Conservation (phyloP, 64 coral and sea anemone species). For the Cladopsammia gracilis region DNA sequence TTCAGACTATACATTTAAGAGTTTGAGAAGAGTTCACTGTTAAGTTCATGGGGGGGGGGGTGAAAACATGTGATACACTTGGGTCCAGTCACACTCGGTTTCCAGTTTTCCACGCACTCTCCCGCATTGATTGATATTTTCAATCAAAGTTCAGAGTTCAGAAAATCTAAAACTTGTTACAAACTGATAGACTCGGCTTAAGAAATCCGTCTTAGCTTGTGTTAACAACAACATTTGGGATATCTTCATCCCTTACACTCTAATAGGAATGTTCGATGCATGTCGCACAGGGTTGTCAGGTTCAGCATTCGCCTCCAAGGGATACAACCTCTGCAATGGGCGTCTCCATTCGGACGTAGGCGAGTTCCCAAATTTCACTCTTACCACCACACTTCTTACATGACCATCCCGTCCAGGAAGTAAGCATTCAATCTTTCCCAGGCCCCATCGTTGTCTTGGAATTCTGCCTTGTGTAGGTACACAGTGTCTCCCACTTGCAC, state of each 20-base stretch:
- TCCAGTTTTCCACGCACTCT: background rate
- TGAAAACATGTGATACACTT: background rate
- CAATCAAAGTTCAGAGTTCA: conserved; percentile 18
- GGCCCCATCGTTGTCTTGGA: background rate
- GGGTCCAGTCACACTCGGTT: background rate
- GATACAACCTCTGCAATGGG: conserved; percentile 23
- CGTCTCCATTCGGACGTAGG: conserved; percentile 4
- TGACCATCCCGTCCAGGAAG: conserved; percentile 10
- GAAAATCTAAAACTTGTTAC: background rate
- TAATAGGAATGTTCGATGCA: too few relatives aligned
- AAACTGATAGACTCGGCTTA: background rate
- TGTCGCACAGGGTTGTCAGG: too few relatives aligned
- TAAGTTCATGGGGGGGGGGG: background rate
- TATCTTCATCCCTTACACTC: background rate
- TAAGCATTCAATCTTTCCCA: conserved; percentile 3
- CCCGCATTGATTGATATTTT: background rate
- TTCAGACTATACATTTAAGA: too few relatives aligned
- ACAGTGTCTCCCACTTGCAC: conserved; percentile 37
- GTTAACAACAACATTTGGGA: background rate
- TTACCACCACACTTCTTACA: conserved; percentile 31
- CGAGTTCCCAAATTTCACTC: background rate
- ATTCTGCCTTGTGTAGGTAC: conserved; percentile 18
- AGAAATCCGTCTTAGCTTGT: background rate
- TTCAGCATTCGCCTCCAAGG: background rate
- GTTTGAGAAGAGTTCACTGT: background rate